phyloP scores from a whole-genome alignment of 2,888 invertebrate species.

The Scaptomyza caliginosa region DNA sequence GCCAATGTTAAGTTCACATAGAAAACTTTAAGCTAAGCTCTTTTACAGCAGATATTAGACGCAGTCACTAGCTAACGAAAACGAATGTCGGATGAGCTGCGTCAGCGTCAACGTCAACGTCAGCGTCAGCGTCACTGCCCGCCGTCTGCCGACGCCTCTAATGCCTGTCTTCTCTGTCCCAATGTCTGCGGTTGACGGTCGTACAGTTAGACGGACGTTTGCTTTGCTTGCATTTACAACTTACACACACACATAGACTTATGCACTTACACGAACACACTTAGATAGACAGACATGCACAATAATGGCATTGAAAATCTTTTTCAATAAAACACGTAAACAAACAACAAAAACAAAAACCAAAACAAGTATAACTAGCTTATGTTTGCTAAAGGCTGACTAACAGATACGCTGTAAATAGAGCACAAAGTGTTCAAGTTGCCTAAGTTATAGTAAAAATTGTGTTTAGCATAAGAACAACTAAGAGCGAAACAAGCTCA shows the following conservation, averaged over 20 bases:
- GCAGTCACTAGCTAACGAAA: constrained; percentile 31
- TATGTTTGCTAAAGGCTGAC: constrained; percentile 22
- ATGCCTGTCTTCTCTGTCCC: constrained; percentile 62
- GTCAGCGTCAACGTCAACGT: constrained; percentile 24
- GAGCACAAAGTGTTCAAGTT: background rate
- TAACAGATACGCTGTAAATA: constrained; percentile 27
- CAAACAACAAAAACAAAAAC: constrained; percentile 72
- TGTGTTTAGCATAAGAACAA: too few relatives aligned
- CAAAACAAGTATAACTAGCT: constrained; percentile 58
- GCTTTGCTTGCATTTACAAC: constrained; percentile 76
- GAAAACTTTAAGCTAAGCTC: constrained; percentile 8
- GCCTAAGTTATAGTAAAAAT: too few relatives aligned
- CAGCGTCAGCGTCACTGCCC: constrained; percentile 30
- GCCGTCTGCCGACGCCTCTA: constrained; percentile 62
- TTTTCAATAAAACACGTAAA: constrained; percentile 79
- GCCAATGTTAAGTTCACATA: background rate
- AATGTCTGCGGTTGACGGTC: constrained; percentile 76
- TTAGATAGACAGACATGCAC: constrained; percentile 50
- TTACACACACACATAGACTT: constrained; percentile 44
- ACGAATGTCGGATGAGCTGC: constrained; percentile 57
- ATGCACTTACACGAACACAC: constrained; percentile 28
- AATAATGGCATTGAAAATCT: constrained; percentile 78
- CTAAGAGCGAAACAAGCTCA: background rate
- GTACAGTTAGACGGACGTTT: constrained; percentile 78
- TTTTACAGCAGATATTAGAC: constrained; percentile 22